A percentile compares a stretch with the other conserved stretches of the same genome.
phyloP scores from a whole-genome alignment of 2,113 vertebrate species.

The Sinocyclocheilus maitianheensis region DNA sequence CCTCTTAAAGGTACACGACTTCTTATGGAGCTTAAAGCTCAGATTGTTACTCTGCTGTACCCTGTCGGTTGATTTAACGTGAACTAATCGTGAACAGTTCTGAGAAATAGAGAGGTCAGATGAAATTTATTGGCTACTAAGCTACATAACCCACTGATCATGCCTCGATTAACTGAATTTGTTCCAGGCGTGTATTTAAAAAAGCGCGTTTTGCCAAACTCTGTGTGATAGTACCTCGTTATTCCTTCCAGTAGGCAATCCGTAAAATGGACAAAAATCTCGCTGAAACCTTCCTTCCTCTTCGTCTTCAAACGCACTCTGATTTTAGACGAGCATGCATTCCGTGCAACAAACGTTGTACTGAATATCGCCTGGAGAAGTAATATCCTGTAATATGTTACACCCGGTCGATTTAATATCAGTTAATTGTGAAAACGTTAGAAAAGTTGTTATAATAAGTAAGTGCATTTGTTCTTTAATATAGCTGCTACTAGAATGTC shows the following conservation, averaged over 20 bases:
- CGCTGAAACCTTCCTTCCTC: background rate
- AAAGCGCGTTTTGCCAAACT: background rate
- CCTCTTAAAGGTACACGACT: conserved; percentile 68
- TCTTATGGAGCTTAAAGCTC: conserved; percentile 41
- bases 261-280: background rate
- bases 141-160: background rate
- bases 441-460: background rate
- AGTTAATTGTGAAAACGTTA: background rate
- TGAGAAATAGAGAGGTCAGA: background rate
- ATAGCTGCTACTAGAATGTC: background rate
- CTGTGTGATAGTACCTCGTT: background rate
- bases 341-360: background rate
- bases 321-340: background rate
- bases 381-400: background rate
- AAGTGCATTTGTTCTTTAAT: background rate
- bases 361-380: background rate
- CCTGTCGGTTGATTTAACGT: conserved; percentile 16
- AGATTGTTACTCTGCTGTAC: conserved; percentile 12
- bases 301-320: background rate
- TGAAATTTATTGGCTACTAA: background rate
- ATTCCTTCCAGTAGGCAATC: background rate
- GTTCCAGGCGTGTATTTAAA: background rate
- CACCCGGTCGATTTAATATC: background rate
- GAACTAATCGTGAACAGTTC: conserved; percentile 4
- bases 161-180: background rate